Evolutionary conservation across 2,113 vertebrate species (phyloP).

Genomic region (Sapayoa aenigma): DNA sequence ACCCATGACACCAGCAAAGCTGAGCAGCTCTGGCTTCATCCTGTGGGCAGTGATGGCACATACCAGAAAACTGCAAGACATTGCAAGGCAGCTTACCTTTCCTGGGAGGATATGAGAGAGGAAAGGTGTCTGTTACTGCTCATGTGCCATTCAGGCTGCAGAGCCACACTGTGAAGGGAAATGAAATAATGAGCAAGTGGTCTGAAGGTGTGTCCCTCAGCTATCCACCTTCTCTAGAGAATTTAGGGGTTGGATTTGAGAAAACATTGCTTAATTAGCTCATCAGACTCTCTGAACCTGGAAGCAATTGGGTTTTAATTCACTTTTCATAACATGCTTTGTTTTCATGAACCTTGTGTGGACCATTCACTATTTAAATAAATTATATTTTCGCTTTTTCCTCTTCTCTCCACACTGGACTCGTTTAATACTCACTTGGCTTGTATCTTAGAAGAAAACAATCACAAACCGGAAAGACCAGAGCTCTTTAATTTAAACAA

Average conservation of each 20-base stretch:
- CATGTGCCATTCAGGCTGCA: not conserved
- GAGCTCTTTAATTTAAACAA: conserved; percentile 49
- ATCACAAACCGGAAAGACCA: conserved; percentile 34
- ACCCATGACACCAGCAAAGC: not conserved
- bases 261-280: conserved; percentile 20
- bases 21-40: not conserved
- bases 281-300: not conserved
- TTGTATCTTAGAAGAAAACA: conserved; percentile 28
- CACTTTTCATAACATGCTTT: conserved; percentile 19
- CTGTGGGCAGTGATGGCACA: not conserved
- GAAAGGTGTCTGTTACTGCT: not conserved
- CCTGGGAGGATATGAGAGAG: not conserved
- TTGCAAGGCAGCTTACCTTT: not conserved
- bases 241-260: not conserved
- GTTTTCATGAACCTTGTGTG: conserved; percentile 39
- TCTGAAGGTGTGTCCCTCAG: not conserved
- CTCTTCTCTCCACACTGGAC: not conserved
- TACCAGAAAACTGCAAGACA: not conserved
- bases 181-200: not conserved
- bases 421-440: conserved; percentile 52
- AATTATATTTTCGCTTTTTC: conserved; percentile 26
- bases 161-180: not conserved
- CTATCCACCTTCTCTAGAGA: not conserved
- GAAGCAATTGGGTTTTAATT: conserved; percentile 35
- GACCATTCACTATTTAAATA: conserved; percentile 23